A percentile compares a stretch with the other conserved stretches of the same genome.
Evolutionary conservation across 2,113 vertebrate genomes (phyloP).

Genomic region (Petrocephalus zakoni): DNA sequence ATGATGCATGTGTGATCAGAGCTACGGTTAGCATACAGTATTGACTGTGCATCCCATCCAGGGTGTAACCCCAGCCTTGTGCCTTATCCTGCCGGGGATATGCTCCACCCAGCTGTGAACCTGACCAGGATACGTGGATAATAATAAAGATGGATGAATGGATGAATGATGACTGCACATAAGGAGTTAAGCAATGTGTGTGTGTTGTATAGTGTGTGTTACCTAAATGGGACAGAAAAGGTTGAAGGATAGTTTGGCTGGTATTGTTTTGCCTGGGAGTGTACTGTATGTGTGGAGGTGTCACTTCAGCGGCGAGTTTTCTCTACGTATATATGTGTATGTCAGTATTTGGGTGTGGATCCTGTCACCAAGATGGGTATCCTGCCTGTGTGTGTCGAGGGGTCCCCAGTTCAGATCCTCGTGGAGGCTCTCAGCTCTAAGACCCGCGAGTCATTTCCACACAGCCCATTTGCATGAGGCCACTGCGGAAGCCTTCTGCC

Average conservation of each 20-base stretch:
- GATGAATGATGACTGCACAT: neutral
- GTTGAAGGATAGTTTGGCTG: neutral
- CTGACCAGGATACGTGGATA: neutral
- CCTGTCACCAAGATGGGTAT: neutral
- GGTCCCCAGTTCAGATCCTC: neutral
- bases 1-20: neutral
- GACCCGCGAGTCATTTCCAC: neutral
- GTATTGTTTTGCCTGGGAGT: neutral
- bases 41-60: neutral
- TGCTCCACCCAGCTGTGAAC: neutral
- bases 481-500: neutral
- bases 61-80: neutral
- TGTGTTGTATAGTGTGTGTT: neutral
- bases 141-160: neutral
- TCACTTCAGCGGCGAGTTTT: neutral
- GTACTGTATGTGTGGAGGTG: neutral
- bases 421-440: neutral
- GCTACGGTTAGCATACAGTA: neutral
- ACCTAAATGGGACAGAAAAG: neutral
- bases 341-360: neutral
- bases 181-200: neutral
- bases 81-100: neutral
- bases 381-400: constrained; percentile 19
- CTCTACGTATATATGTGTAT: neutral
- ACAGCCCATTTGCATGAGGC: neutral